Conservation (phyloP, 2,113 vertebrate genomes). For the Crocuta crocuta region DNA sequence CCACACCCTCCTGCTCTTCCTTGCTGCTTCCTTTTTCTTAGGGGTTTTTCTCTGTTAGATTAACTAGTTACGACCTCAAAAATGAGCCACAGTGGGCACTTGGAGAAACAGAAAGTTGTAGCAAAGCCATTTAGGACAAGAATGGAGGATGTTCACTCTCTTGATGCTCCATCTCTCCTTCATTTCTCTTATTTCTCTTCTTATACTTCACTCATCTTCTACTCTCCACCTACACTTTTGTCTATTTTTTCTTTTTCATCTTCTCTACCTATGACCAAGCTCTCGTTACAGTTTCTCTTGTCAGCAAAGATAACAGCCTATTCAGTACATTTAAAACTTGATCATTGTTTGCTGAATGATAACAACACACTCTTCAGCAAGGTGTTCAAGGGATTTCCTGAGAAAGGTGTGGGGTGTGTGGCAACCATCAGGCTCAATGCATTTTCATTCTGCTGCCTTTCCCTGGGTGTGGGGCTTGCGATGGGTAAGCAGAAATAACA, state of each 20-base stretch:
- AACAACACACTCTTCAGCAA: background rate
- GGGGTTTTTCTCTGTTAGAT: background rate
- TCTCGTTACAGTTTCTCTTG: background rate
- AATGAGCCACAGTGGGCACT: background rate
- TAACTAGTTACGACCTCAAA: background rate
- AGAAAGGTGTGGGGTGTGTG: background rate
- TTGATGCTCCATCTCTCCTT: background rate
- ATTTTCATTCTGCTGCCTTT: background rate
- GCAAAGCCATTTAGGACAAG: background rate
- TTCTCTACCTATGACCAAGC: background rate
- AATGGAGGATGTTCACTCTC: background rate
- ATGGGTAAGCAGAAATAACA: background rate
- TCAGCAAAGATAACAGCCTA: background rate
- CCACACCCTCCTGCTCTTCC: background rate
- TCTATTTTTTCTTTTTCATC: background rate
- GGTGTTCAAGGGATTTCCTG: background rate
- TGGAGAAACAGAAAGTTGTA: background rate
- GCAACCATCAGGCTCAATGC: background rate
- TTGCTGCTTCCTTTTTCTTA: background rate
- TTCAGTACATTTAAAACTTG: background rate
- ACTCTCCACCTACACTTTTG: background rate
- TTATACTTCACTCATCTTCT: background rate
- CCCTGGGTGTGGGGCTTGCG: fast-evolving
- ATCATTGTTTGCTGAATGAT: background rate
- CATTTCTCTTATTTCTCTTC: background rate